Base-by-base conservation (phyloP, 1,140 invertebrate genomes). In the Holotrichia oblita region DNA sequence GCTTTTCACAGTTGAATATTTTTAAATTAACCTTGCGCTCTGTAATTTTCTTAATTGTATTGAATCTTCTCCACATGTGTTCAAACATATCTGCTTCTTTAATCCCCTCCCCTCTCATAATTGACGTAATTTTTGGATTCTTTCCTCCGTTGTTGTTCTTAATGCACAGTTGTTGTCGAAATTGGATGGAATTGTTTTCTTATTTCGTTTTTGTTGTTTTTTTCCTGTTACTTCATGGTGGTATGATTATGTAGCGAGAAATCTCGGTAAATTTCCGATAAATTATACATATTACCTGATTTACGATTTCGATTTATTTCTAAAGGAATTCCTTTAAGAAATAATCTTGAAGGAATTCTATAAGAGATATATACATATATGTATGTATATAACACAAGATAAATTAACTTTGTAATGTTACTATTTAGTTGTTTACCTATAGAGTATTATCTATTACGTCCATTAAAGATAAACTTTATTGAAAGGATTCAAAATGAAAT, bases 41-140 rank as follows among this genome's bases (percentile, higher is more conserved):
- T 76, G 75, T 76, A 76, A 76, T 76, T 76, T 76, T 24, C 17
- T 76, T 76, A 76, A 76, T 76, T 76, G 44, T 76, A 34, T 69
- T 69, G 61, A 69, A 69, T 69, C 61, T 69, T 34, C 40, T 42
- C 17, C 41, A 34, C 41, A 44, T 74, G 17, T 74, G 34, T 74
- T 74, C 41, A 44, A 74, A 74, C 41, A 74, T 44, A 20, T 74
- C 17, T 74, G 73, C 40, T 41, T 22, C 17, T 74, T 41, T 74
- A n/a, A 12, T 34, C 40, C 73, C 41, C 34, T 74, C 40, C 73
- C 34, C 40, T 42, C 41, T 74, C 73, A 74, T 74, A 69, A 69
- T 69, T 69, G 20, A 69, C 61, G 22, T 69, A 69, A 69, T 69
- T 69, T 69, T 69, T 22, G 61, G 61, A 12, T 22, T 69, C 61